Evolutionary conservation across 2,113 vertebrate genomes (phyloP).

Genomic region (Boulengeromyrus knoepffleri): DNA sequence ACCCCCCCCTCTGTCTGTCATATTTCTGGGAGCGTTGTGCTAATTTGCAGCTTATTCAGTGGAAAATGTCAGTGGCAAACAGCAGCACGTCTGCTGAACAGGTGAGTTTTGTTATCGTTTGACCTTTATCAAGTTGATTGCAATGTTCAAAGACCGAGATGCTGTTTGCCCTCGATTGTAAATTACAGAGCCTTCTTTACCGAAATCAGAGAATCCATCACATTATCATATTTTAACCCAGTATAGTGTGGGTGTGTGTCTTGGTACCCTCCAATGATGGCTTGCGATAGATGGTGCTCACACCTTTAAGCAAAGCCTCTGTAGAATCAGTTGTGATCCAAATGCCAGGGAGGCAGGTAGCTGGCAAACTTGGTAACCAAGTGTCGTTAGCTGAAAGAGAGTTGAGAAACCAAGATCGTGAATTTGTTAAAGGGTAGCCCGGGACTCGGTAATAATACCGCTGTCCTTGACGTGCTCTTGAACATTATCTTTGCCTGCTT

Average conservation of each 20-base stretch:
- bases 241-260: too few species aligned
- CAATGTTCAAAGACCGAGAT: neutral
- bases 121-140: constrained; percentile 12
- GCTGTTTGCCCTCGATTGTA: neutral
- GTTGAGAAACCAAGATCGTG: neutral
- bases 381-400: neutral
- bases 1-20: neutral
- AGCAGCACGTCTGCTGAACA: neutral
- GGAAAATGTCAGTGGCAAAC: neutral
- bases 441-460: neutral
- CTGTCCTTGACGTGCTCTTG: neutral
- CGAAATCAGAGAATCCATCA: neutral
- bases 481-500: neutral
- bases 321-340: neutral
- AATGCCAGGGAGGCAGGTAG: neutral
- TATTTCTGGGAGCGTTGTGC: neutral
- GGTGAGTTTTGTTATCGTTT: neutral
- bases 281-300: neutral
- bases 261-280: neutral
- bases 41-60: neutral
- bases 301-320: neutral
- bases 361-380: neutral
- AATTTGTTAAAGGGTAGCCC: neutral
- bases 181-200: neutral
- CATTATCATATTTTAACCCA: neutral